Base-by-base conservation (phyloP, 2,888 invertebrate genomes). In the Sarcophaga caerulescens region DNA sequence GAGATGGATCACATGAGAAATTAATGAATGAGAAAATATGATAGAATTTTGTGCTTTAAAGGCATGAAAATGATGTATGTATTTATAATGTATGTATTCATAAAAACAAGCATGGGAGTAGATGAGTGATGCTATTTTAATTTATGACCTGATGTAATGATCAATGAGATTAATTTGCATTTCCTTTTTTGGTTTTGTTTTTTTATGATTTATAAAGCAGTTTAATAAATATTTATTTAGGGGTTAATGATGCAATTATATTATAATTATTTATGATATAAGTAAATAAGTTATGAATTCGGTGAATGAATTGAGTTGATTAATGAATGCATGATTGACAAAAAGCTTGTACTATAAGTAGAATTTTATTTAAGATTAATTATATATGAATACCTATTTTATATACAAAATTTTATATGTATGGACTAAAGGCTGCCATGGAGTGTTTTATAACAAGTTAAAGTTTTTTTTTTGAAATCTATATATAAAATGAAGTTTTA, bases 341-440 rank as follows among this genome's bases (percentile, higher is more conserved):
- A 82, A 84, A 85, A 87, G 87, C 85, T 86, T 86, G 86, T 86
- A 86, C 86, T 84, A 86, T 86, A 84, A 84, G 81, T 86, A 81
- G 70, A 86, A 81, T 81, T 81, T 80, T 70, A 78, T 44, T 83
- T 74, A 47, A 73, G 76, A 74, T 70, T 79, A 84, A 65, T 78
- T 69, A 66, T 59, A 69, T 79, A 65, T 79, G 73, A 74, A 74
- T 78, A 19, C 19, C 19, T n/a, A 17, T 60, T 12, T 52, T 35
- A 17, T 62, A 12, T 23, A 75, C 62, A 57, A 81, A 68, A 21
- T 68, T 68, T 14, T 44, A 44, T 57, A 1, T 12, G 35, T n/a
- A n/a, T 23, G 17, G 14, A 25, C 17, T 44, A n/a, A 66, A 44
- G 12, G 14, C 12, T 52, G 17, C 17, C 4, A 52, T 52, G 52